Base-by-base conservation (phyloP, 2,888 invertebrate genomes). In the Cheilosia grossa region DNA sequence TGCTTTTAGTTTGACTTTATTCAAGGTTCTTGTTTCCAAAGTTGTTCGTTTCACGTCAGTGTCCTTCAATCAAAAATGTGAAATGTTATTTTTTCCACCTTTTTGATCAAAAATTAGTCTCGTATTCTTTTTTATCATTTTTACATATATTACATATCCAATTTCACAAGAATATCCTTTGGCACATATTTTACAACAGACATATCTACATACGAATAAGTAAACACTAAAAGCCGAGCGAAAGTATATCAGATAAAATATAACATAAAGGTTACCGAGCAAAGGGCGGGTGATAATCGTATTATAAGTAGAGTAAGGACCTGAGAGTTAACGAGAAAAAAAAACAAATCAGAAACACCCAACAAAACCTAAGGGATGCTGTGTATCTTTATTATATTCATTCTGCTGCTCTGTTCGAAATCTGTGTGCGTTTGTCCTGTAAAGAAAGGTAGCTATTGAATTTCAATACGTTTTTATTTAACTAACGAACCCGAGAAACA, bases 181-280 rank as follows among this genome's bases (percentile, higher is more conserved):
- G 51, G 51, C 64, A 72, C 51, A 58, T 51, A 58, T 66, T 66
- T 59, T 33, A 64, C 49, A 58, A 42, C 64, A 72, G 37, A 66
- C 42, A 79, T n/a, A n/a, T n/a, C n/a, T n/a, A n/a, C n/a, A n/a
- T 44, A 58, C 58, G 64, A 58, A 72, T 53, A 79, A 64, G 63
- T 15, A 47, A 33, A 42, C 54, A 42, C 33, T 44, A 21, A 58
- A 69, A 10, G 37, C 17, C 17, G 33, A 56, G 15, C 7, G 5
- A 17, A 19, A 51, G 47, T 51, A 24, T 19, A 21, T 53, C 42
- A 44, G 33, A 5, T 10, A 64, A 47, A 21, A 78, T 69, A 49
- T n/a, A 33, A 40, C 21, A n/a, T 13, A 1, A 13, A 37, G 37
- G 37, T 37, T 37, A 4, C 37, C 13, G 37, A 37, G 37, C 2